phyloP scores from a whole-genome alignment of 92 coral and sea anemone genomes.

The Nematostella vectensis region DNA sequence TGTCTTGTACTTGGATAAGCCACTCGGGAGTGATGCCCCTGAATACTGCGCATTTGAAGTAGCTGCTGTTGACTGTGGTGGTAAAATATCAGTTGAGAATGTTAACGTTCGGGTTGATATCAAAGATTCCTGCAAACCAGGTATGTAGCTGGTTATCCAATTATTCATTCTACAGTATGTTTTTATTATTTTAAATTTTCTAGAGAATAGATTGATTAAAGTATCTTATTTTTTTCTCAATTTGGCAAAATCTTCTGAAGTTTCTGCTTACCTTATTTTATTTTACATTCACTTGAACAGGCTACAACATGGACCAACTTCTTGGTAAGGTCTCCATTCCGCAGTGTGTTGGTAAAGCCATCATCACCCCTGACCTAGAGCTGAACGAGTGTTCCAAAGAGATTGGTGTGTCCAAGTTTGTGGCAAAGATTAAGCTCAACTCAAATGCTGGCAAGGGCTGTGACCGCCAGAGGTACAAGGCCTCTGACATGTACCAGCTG shows the following conservation, averaged over 20 bases:
- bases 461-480: conserved; percentile 77
- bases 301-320: no score
- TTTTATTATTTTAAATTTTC: not conserved
- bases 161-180: not conserved
- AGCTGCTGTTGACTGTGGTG: conserved; percentile 85
- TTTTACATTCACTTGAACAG: no score
- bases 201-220: no score
- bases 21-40: conserved; percentile 57
- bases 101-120: conserved; percentile 53
- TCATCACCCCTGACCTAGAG: conserved; percentile 46
- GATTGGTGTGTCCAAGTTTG: conserved; percentile 39
- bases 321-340: conserved; percentile 27
- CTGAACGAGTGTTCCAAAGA: conserved; percentile 58
- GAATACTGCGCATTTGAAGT: conserved; percentile 60
- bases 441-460: conserved; percentile 67
- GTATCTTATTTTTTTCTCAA: not conserved
- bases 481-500: conserved; percentile 66
- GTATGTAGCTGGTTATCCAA: no score
- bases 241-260: not conserved
- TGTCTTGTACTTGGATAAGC: conserved; percentile 45
- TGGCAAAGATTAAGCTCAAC: conserved; percentile 53
- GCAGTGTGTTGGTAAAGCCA: conserved; percentile 63
- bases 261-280: no score
- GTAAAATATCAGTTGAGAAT: conserved; percentile 49
- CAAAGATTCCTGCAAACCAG: conserved; percentile 55